These are phyloP conservation scores for Muscicapa adusta DNA, from an alignment of 2,113 vertebrate species.

Conservation along the genomic window DNA sequence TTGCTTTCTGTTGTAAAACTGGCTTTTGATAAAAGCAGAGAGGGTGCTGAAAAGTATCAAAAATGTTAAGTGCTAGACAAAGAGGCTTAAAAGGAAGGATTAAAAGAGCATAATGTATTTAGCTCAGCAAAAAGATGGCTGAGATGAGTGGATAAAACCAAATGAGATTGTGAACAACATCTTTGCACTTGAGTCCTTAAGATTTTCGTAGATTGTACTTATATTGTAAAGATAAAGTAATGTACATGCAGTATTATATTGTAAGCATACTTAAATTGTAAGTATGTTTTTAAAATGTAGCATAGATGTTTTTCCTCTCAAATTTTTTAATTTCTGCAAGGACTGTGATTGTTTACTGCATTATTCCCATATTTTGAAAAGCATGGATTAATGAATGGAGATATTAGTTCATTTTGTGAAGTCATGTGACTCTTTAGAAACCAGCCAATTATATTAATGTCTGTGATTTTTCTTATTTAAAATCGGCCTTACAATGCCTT, in stretches of 20 bases:
- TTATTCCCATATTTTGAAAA: background rate
- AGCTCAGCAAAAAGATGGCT: background rate
- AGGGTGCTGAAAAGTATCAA: background rate
- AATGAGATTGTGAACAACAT: background rate
- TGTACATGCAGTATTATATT: background rate
- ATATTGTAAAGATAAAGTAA: background rate
- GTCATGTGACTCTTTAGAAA: background rate
- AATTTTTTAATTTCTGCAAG: background rate
- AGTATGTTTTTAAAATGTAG: background rate
- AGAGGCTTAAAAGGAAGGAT: background rate
- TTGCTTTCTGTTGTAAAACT: background rate
- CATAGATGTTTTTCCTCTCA: background rate
- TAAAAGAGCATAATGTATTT: background rate
- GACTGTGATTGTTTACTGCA: background rate
- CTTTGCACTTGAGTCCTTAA: background rate
- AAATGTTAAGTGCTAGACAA: background rate
- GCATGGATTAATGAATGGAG: background rate
- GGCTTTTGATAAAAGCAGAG: background rate
- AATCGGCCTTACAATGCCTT: background rate
- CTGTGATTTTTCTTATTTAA: background rate
- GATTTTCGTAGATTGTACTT: background rate
- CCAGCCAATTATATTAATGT: background rate
- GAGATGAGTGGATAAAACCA: background rate
- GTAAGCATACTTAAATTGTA: background rate
- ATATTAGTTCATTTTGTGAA: background rate